Evolutionary conservation across 2,888 invertebrate genomes (phyloP).

Genomic region (Poecilobothrus nobilitatus): DNA sequence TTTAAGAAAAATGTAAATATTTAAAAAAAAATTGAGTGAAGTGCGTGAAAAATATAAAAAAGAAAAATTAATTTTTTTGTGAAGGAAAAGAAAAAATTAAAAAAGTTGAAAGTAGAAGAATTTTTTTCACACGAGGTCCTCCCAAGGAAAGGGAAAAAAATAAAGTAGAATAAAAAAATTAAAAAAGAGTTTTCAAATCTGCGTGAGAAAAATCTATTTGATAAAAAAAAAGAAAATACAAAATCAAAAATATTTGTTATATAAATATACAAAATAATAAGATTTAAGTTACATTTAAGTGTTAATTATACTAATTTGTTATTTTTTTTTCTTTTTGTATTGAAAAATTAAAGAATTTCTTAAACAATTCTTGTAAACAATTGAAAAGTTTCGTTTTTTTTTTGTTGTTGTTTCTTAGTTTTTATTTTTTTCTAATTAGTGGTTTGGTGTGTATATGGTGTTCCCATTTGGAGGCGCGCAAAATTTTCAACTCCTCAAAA

Average conservation of each 20-base stretch:
- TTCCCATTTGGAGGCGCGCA: constrained; percentile 7
- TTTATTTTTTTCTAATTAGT: background rate
- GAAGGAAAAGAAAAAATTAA: background rate
- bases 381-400: background rate
- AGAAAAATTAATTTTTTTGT: background rate
- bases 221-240: no score
- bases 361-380: background rate
- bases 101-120: no score
- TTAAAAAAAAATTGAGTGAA: background rate
- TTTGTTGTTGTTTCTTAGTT: no score
- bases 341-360: no score
- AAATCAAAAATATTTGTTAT: background rate
- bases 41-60: background rate
- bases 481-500: background rate
- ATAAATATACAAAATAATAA: no score
- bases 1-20: background rate
- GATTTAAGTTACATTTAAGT: no score
- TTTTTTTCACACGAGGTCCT: constrained; percentile 16
- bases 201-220: no score
- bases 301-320: no score
- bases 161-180: no score
- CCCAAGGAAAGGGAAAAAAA: constrained; percentile 4
- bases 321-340: no score
- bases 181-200: no score
- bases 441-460: constrained; percentile 8